These are phyloP conservation scores for Morone chrysops DNA, from an alignment of 2,113 vertebrate species.

Conservation along the genomic window DNA sequence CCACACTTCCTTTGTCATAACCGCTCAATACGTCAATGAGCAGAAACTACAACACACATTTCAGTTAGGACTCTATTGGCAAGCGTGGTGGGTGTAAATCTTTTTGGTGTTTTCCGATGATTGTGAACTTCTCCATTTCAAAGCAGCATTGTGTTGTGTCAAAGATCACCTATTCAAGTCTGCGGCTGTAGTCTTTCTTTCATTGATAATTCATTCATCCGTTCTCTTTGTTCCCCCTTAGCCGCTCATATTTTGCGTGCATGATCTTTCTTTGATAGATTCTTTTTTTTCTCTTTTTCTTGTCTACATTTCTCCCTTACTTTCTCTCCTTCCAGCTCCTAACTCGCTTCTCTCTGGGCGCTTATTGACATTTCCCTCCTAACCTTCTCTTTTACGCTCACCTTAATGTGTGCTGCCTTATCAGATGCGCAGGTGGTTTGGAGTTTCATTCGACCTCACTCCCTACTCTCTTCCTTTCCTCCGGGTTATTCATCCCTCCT, in stretches of 20 bases:
- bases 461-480: conserved; percentile 81
- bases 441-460: conserved; percentile 86
- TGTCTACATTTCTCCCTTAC: conserved; percentile 49
- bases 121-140: conserved; percentile 80
- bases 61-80: conserved; percentile 65
- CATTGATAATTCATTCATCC: conserved; percentile 74
- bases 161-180: conserved; percentile 80
- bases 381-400: conserved; percentile 86
- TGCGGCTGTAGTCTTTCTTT: conserved; percentile 60
- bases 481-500: conserved; percentile 86
- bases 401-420: conserved; percentile 85
- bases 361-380: conserved; percentile 82
- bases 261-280: conserved; percentile 65
- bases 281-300: conserved; percentile 36
- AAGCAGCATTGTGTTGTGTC: conserved; percentile 72
- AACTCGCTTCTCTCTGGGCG: conserved; percentile 68
- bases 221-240: conserved; percentile 52
- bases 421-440: conserved; percentile 89
- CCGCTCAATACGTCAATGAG: conserved; percentile 80
- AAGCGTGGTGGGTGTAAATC: conserved; percentile 66
- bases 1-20: conserved; percentile 84
- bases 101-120: conserved; percentile 72
- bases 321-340: conserved; percentile 46
- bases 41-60: conserved; percentile 75
- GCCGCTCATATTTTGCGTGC: conserved; percentile 54